Conservation (phyloP, 2,888 invertebrate species). For the Erebia palarica region DNA sequence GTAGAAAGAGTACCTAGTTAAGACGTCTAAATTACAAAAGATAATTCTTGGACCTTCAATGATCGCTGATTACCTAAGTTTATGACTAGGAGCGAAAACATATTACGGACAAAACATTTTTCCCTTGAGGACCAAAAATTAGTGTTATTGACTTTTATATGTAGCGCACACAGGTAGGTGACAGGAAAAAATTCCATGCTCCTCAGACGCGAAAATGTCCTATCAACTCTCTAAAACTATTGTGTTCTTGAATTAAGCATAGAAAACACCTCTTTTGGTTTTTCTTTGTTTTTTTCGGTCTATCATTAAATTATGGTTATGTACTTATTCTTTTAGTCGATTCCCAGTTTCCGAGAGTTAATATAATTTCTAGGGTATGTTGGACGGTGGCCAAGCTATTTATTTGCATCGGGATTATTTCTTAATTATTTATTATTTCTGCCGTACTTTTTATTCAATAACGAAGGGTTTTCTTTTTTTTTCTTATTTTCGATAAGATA, state of each 20-base stretch:
- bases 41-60: too few relatives aligned
- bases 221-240: background rate
- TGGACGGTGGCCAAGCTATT: slow-evolving; percentile 31
- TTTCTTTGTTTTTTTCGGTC: background rate
- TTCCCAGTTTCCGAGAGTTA: slow-evolving; percentile 1
- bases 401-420: slow-evolving; percentile 30
- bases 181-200: too few relatives aligned
- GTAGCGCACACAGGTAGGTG: too few relatives aligned
- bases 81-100: too few relatives aligned
- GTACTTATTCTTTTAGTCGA: background rate
- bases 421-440: slow-evolving; percentile 18
- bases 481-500: too few relatives aligned
- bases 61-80: too few relatives aligned
- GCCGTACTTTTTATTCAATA: slow-evolving; percentile 12
- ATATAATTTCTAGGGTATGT: slow-evolving; percentile 21
- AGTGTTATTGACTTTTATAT: too few relatives aligned
- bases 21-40: too few relatives aligned
- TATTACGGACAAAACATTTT: too few relatives aligned
- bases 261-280: background rate
- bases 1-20: too few relatives aligned
- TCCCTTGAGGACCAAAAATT: too few relatives aligned
- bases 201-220: background rate
- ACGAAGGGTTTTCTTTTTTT: background rate
- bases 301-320: background rate
- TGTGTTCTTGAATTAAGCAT: background rate